phyloP scores from a whole-genome alignment of 2,888 invertebrate species.

The Pachliopta kotzebuea region DNA sequence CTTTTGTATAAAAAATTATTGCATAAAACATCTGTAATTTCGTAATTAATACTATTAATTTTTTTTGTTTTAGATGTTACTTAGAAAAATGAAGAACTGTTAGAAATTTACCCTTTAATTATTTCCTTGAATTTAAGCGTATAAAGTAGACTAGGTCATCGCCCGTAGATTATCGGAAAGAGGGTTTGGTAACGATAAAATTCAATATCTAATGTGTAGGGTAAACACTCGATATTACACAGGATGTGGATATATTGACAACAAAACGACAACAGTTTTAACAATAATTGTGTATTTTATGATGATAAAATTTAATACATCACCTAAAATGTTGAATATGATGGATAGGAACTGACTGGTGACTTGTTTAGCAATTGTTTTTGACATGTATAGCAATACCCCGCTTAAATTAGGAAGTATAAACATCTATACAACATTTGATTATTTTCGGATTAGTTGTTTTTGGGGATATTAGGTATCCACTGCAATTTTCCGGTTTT shows the following conservation, averaged over 20 bases:
- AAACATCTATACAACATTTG: too few species aligned
- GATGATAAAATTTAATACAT: neutral
- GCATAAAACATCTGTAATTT: too few species aligned
- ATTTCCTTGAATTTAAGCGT: neutral
- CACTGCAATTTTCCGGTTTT: too few species aligned
- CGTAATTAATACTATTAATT: too few species aligned
- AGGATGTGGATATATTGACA: conserved; percentile 27
- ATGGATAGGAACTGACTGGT: neutral
- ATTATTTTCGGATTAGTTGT: too few species aligned
- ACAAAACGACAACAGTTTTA: conserved; percentile 4
- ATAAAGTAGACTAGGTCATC: conserved; percentile 27
- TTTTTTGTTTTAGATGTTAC: too few species aligned
- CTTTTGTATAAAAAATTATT: too few species aligned
- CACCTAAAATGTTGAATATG: neutral
- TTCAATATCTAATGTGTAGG: conserved; percentile 24
- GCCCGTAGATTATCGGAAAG: conserved; percentile 24
- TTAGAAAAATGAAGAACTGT: neutral
- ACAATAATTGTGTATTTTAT: neutral
- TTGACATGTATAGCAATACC: too few species aligned
- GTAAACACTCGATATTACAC: conserved; percentile 27
- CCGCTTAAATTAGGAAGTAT: too few species aligned
- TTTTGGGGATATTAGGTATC: too few species aligned
- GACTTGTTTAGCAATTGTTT: conserved; percentile 10
- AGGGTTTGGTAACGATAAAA: conserved; percentile 28
- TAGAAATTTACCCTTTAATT: conserved; percentile 14